Conservation (phyloP, 2,113 vertebrate species). For the Felis chaus region DNA sequence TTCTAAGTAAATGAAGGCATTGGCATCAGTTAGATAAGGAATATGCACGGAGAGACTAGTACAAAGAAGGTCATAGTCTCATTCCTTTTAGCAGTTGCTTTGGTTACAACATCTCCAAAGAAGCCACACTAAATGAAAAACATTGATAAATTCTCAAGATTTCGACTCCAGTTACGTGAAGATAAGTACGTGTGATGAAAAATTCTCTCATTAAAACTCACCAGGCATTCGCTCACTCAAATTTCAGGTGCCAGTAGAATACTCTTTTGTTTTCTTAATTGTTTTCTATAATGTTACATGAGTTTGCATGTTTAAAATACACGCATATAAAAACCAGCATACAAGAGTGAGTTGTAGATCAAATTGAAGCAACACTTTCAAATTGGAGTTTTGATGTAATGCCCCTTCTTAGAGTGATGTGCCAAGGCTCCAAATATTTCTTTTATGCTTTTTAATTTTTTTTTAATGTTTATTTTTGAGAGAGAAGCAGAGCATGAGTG, state of each 20-base stretch:
- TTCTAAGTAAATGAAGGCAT: not conserved
- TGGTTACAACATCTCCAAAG: not conserved
- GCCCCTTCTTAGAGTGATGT: not conserved
- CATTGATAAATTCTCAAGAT: not conserved
- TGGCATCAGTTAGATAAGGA: not conserved
- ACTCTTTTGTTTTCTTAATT: not conserved
- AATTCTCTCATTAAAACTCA: not conserved
- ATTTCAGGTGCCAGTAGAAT: not conserved
- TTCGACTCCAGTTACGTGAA: not conserved
- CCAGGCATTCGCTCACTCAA: not conserved
- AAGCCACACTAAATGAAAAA: not conserved
- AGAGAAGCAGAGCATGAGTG: no score
- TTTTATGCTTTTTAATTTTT: no score
- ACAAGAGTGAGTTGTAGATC: not conserved
- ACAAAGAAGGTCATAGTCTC: not conserved
- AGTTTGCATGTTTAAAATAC: not conserved
- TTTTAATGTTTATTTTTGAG: no score
- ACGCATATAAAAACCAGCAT: not conserved
- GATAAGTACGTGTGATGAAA: not conserved
- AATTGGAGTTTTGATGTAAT: not conserved
- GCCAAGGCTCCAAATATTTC: not conserved
- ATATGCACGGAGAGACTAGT: not conserved
- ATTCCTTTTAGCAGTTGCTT: not conserved
- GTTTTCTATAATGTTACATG: not conserved
- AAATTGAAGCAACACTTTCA: not conserved